These are phyloP conservation scores for Lophochroa leadbeateri DNA, from an alignment of 2,113 vertebrate genomes.

Conservation along the genomic window DNA sequence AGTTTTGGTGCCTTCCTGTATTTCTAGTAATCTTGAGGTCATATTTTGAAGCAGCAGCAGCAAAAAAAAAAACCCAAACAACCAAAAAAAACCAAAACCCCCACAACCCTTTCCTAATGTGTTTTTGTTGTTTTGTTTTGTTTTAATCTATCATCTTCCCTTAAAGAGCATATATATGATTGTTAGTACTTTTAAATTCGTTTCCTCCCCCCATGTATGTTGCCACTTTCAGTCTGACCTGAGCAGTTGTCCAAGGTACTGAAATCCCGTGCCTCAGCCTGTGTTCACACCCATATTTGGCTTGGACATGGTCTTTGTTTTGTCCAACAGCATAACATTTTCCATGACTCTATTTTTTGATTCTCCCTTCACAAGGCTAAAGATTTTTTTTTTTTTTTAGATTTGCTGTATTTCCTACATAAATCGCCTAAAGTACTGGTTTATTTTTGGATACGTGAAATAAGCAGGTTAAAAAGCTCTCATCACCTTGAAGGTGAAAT, in stretches of 20 bases:
- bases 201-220: rapidly evolving
- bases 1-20: background rate
- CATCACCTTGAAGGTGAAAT: background rate
- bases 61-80: background rate
- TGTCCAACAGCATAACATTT: background rate
- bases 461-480: background rate
- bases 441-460: background rate
- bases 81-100: background rate
- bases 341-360: background rate
- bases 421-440: background rate
- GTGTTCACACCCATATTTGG: background rate
- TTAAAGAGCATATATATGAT: background rate
- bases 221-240: background rate
- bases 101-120: background rate
- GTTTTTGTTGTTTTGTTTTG: background rate
- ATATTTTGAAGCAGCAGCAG: background rate
- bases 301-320: background rate
- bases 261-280: background rate
- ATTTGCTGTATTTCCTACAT: background rate
- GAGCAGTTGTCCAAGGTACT: background rate
- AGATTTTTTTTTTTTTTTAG: background rate
- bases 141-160: background rate
- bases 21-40: background rate
- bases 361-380: background rate
- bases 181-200: background rate